Evolutionary conservation across 2,888 invertebrate species (phyloP), one percentile per base, ranked within the genome.

Genomic region (Thyatira batis): DNA sequence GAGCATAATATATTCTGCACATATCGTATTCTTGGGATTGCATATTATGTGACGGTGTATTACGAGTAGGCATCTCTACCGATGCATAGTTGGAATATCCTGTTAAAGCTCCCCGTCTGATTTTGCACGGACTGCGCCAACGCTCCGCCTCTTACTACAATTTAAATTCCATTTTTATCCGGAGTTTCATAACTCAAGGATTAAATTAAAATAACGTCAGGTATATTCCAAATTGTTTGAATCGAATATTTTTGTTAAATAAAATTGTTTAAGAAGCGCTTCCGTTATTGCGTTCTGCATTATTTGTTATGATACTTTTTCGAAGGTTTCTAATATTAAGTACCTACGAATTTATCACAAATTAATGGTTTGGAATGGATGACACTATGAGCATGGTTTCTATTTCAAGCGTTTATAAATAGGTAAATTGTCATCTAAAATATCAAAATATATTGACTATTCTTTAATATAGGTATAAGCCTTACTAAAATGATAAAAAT

Each of bases 161-260:
- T 61, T 61, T 59, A 55, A 64, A 65, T 67, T 58, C 53, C 54
- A 57, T 57, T 58, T 64, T 55, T 53, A 56, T 65, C 53, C 49
- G 43, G 49, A 57, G 50, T 58, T 58, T 58, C 51, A 59, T 63
- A 58, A 65, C 58, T 64, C 54, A 53, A 43, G 52, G 61, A 55
- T 58, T 58, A 55, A 53, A 54, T 55, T 30, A 44, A 50, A 45
- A 46, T 25, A 48, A 39, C 39, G 39, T 39, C 17, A 39, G 39
- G n/a, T 39, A 39, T 39, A 39, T 17, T 5, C 50, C 46, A 55
- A 55, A 33, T 33, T 17, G 39, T 39, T 39, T 17, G 8, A 39
- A 5, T 2, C 33, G 6, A 33, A 33, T 33, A 33, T 33, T 33
- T 33, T 33, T 33, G 5, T 33, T 13, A 13, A 33, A 33, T 33